Percentiles rank a stretch among this genome's conserved stretches.
These are phyloP conservation scores for Acrocera orbiculus DNA, from an alignment of 2,888 invertebrate species.

Conservation along the genomic window DNA sequence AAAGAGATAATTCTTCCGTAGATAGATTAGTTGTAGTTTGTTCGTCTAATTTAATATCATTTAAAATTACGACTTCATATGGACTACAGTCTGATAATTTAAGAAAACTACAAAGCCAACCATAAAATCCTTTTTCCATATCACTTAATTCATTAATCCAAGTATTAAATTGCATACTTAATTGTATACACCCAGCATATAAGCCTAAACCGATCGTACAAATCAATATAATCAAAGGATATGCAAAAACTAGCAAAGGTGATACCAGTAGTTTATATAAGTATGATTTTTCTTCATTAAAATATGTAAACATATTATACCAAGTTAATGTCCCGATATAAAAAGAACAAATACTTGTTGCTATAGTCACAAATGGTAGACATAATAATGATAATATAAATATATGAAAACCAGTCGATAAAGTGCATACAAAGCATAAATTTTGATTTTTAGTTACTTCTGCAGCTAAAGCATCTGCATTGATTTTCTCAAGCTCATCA, in stretches of 20 bases:
- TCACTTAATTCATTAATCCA: slow-evolving; percentile 57
- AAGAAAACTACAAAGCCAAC: slow-evolving; percentile 51
- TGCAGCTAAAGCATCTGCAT: slow-evolving; percentile 38
- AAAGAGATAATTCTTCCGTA: slow-evolving; percentile 31
- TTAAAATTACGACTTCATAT: slow-evolving; percentile 50
- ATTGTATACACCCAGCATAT: slow-evolving; percentile 47
- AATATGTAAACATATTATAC: slow-evolving; percentile 55
- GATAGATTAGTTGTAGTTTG: slow-evolving; percentile 26
- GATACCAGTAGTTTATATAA: slow-evolving; percentile 44
- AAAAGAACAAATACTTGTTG: slow-evolving; percentile 49
- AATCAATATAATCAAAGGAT: slow-evolving; percentile 49
- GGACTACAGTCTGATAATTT: slow-evolving; percentile 55
- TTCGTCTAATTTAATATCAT: slow-evolving; percentile 33
- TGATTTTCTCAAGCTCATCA: slow-evolving; percentile 50
- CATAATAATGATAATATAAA: slow-evolving; percentile 44
- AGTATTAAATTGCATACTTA: slow-evolving; percentile 47
- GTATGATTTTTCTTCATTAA: slow-evolving; percentile 47
- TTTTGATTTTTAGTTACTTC: slow-evolving; percentile 40
- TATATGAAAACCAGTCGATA: slow-evolving; percentile 45
- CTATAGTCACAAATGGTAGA: slow-evolving; percentile 44
- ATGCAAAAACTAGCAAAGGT: slow-evolving; percentile 47
- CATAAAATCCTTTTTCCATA: slow-evolving; percentile 62
- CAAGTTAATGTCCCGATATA: slow-evolving; percentile 59
- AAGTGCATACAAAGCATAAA: slow-evolving; percentile 36
- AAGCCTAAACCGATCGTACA: slow-evolving; percentile 47